These are phyloP conservation scores for Elaphurus davidianus DNA, from an alignment of 2,113 vertebrate genomes.

Conservation along the genomic window DNA sequence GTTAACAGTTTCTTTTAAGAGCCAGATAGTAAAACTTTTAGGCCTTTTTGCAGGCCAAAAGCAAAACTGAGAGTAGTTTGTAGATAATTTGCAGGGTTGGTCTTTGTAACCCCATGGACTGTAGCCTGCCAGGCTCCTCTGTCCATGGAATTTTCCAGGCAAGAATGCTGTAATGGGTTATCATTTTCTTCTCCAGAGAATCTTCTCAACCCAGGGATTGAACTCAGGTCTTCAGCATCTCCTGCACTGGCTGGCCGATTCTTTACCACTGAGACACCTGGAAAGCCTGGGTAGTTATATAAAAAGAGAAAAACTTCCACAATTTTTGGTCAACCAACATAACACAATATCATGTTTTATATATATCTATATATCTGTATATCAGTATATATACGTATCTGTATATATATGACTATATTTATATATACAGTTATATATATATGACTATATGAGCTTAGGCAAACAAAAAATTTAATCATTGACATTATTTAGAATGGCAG, in stretches of 20 bases:
- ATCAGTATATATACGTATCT: no score
- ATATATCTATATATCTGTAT: background rate
- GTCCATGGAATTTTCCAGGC: background rate
- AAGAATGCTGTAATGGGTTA: background rate
- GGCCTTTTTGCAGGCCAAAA: background rate
- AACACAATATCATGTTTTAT: background rate
- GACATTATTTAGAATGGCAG: background rate
- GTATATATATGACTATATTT: no score
- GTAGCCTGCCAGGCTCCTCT: background rate
- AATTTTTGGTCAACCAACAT: background rate
- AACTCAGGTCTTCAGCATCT: background rate
- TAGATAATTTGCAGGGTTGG: background rate
- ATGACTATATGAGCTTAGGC: background rate
- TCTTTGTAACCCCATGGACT: background rate
- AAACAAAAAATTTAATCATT: background rate
- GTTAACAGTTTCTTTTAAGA: background rate
- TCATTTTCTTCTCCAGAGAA: background rate
- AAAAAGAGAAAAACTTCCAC: background rate
- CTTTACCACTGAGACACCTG: background rate
- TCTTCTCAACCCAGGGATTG: background rate
- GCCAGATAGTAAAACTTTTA: background rate
- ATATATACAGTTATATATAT: no score
- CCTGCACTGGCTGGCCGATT: background rate
- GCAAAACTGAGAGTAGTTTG: slow-evolving; percentile 4
- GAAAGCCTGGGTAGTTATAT: background rate